Evolutionary conservation across 2,113 vertebrate genomes (phyloP).

Genomic region (Crotalus helleri): DNA sequence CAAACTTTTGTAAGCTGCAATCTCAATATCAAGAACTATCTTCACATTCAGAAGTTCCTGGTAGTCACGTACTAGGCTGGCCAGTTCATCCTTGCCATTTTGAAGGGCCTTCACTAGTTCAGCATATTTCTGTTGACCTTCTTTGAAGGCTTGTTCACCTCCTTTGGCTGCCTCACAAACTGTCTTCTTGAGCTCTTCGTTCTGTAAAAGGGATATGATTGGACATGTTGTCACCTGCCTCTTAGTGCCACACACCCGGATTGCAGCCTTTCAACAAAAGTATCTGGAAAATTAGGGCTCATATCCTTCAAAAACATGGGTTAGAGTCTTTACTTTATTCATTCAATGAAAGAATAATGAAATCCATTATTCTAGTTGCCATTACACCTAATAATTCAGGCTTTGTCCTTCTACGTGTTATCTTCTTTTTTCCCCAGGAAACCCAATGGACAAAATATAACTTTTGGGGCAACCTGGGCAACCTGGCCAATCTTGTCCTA

Average conservation of each 20-base stretch:
- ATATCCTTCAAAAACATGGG: not conserved
- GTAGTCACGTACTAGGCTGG: not conserved
- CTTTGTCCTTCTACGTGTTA: not conserved
- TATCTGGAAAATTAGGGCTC: not conserved
- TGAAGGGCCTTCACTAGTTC: not conserved
- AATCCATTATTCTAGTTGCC: not conserved
- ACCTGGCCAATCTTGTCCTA: not conserved
- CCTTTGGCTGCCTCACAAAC: not conserved
- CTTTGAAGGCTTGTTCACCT: not conserved
- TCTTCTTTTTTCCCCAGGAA: not conserved
- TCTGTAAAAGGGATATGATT: not conserved
- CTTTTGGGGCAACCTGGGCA: not conserved
- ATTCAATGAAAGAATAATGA: not conserved
- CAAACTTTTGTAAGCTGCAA: not conserved
- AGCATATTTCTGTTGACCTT: not conserved
- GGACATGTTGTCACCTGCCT: not conserved
- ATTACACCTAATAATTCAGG: not conserved
- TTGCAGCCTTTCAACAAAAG: not conserved
- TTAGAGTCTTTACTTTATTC: not conserved
- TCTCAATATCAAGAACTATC: not conserved
- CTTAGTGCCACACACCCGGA: not conserved
- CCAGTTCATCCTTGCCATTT: not conserved
- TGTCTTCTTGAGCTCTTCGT: not conserved
- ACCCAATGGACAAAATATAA: not conserved
- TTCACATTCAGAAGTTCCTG: not conserved